Conservation (phyloP, 2,797 vertebrate genomes). For the Choloepus didactylus region DNA sequence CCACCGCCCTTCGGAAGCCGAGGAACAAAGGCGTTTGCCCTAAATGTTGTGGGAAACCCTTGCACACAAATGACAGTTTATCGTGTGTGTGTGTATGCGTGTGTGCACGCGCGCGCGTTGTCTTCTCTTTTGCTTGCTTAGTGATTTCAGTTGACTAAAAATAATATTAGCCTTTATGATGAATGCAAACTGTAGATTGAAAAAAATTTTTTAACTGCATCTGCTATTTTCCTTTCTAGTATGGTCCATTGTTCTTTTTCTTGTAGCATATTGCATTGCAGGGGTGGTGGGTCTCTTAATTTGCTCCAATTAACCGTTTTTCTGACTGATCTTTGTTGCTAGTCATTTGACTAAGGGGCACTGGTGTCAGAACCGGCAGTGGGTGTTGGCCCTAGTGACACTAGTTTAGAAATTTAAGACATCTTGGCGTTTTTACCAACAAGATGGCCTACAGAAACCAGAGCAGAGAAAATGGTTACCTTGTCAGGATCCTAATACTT, state of each 20-base stretch:
- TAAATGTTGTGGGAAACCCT: slow-evolving; percentile 54
- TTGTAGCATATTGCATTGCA: not conserved
- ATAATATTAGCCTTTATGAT: not conserved
- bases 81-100: not conserved
- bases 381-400: slow-evolving; percentile 43
- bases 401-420: slow-evolving; percentile 61
- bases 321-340: slow-evolving; percentile 54
- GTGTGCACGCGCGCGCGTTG: not conserved
- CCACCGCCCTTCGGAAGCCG: slow-evolving; percentile 37
- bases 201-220: not conserved
- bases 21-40: slow-evolving; percentile 85
- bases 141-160: slow-evolving; percentile 40
- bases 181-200: not conserved
- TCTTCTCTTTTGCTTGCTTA: slow-evolving; percentile 40
- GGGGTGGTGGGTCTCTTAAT: slow-evolving; percentile 2
- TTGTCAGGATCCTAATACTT: not conserved
- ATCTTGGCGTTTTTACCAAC: slow-evolving; percentile 51
- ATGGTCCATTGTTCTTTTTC: slow-evolving; percentile 56
- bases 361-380: slow-evolving; percentile 3
- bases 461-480: slow-evolving; percentile 75
- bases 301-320: slow-evolving; percentile 48
- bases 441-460: slow-evolving; percentile 77
- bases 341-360: slow-evolving; percentile 44
- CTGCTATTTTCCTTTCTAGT: not conserved
- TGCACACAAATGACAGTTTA: slow-evolving; percentile 36